phyloP scores from a whole-genome alignment of 2,113 vertebrate genomes.

The Otolemur garnettii region DNA sequence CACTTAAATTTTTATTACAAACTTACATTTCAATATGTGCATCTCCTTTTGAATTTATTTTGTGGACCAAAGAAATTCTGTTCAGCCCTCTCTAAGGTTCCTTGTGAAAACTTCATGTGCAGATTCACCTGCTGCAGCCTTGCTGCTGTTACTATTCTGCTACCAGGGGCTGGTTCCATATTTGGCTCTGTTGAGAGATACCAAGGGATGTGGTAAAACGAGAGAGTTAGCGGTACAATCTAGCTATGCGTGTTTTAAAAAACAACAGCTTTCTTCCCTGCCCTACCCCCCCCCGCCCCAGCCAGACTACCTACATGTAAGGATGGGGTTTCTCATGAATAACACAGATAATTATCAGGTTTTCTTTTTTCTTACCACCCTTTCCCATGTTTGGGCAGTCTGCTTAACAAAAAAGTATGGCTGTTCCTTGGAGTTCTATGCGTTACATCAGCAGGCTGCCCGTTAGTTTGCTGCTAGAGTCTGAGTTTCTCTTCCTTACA shows the following conservation, averaged over 20 bases:
- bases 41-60: not conserved
- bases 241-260: not conserved
- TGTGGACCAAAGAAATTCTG: not conserved
- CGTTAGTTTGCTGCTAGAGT: no score
- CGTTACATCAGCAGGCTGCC: not conserved
- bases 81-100: no score
- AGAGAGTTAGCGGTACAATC: not conserved
- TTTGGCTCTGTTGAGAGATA: not conserved
- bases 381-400: not conserved
- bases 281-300: no score
- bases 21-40: not conserved
- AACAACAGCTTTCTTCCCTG: no score
- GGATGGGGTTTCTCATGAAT: not conserved
- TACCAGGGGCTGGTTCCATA: not conserved
- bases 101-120: rapidly evolving
- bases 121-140: rapidly evolving
- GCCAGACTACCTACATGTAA: not conserved
- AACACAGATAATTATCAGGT: not conserved
- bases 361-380: not conserved
- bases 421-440: not conserved
- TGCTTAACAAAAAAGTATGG: not conserved
- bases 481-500: not conserved
- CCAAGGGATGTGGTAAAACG: not conserved
- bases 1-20: not conserved
- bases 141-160: rapidly evolving